These are phyloP conservation scores for Coilia nasus DNA, from an alignment of 2,797 vertebrate species.

Conservation along the genomic window DNA sequence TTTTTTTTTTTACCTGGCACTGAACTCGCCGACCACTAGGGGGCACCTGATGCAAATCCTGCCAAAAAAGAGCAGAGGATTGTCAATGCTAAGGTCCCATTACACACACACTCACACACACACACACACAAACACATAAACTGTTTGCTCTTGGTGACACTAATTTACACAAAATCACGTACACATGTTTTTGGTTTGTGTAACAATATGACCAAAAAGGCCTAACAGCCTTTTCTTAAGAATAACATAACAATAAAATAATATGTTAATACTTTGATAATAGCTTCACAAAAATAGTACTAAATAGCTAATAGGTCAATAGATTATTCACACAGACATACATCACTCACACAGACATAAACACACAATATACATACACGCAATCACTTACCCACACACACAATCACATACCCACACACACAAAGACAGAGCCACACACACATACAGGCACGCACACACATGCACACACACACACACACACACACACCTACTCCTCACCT, in stretches of 20 bases:
- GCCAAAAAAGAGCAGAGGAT: conserved; percentile 54
- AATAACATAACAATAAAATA: too few relatives aligned
- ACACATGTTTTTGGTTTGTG: too few relatives aligned
- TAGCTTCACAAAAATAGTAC: too few relatives aligned
- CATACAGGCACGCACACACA: background rate
- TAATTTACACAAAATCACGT: too few relatives aligned
- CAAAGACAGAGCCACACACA: background rate
- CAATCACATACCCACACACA: background rate
- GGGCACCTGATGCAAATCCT: conserved; percentile 80
- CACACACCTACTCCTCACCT: conserved; percentile 76
- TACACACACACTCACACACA: background rate
- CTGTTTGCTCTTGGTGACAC: too few relatives aligned
- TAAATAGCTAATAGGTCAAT: too few relatives aligned
- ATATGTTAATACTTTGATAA: too few relatives aligned
- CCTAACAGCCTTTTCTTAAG: too few relatives aligned
- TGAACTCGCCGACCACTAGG: conserved; percentile 88
- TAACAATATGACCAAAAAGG: too few relatives aligned
- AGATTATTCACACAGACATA: too few relatives aligned
- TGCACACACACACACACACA: conserved; percentile 7
- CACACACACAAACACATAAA: background rate
- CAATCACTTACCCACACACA: background rate
- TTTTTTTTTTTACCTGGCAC: conserved; percentile 84
- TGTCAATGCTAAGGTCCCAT: background rate
- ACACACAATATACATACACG: background rate
- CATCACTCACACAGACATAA: background rate